Evolutionary conservation across 2,888 invertebrate species (phyloP).

Genomic region (Pterobdella sp.): DNA sequence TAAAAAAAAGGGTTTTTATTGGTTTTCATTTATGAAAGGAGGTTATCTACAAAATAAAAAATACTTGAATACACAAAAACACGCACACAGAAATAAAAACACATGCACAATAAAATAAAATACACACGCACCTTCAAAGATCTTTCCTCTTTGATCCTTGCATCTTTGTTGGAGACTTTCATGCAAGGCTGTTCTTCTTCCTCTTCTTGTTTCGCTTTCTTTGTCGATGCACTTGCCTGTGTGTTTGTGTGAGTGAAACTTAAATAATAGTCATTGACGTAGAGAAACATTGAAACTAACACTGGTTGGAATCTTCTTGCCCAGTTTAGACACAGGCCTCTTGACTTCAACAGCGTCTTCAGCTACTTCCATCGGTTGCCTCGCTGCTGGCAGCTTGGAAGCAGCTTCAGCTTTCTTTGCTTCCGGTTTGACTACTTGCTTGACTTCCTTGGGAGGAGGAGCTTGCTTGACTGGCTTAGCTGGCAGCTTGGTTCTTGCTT

Average conservation of each 20-base stretch:
- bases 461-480: conserved; percentile 56
- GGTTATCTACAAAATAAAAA: neutral
- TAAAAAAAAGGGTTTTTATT: too few species aligned
- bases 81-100: too few species aligned
- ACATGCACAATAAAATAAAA: neutral
- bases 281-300: neutral
- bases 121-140: conserved; percentile 63
- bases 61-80: neutral
- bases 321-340: conserved; percentile 4
- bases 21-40: neutral
- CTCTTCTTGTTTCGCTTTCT: conserved; percentile 73
- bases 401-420: conserved; percentile 1
- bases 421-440: conserved; percentile 6
- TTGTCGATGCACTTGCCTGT: conserved; percentile 32
- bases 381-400: neutral
- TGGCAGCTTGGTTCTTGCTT: conserved; percentile 74
- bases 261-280: neutral
- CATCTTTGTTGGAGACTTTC: conserved; percentile 66
- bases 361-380: neutral
- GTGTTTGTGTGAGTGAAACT: neutral
- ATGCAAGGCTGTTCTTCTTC: conserved; percentile 71
- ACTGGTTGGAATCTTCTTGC: neutral
- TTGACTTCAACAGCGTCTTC: neutral
- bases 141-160: conserved; percentile 85
- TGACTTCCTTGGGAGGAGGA: conserved; percentile 28